These are phyloP conservation scores for Thereva nobilitata DNA, from an alignment of 2,888 invertebrate genomes.

Conservation along the genomic window DNA sequence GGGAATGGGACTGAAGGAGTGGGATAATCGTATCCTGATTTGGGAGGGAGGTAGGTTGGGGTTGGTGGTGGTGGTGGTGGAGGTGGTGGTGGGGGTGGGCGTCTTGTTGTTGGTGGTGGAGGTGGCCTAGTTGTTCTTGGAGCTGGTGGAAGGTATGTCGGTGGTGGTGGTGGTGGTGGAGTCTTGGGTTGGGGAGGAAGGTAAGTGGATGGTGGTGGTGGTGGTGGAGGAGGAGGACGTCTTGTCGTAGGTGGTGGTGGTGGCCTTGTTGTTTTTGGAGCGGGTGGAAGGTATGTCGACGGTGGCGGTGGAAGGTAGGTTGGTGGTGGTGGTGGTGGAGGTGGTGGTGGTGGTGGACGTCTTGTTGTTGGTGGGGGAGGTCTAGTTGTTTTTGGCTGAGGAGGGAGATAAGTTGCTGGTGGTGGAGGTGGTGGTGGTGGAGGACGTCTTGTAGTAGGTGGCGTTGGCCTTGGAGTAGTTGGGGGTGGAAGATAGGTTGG, in stretches of 20 bases:
- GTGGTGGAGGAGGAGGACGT: constrained; percentile 31
- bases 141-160: constrained; percentile 40
- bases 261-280: constrained; percentile 24
- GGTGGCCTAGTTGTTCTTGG: constrained; percentile 37
- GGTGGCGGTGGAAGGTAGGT: constrained; percentile 16
- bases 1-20: constrained; percentile 30
- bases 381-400: constrained; percentile 42
- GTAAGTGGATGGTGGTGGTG: constrained; percentile 30
- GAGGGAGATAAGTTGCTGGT: constrained; percentile 36
- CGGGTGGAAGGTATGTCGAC: constrained; percentile 38
- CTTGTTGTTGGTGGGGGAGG: neutral
- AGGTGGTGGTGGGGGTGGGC: constrained; percentile 37
- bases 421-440: constrained; percentile 35
- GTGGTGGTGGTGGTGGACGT: constrained; percentile 6
- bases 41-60: constrained; percentile 16
- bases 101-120: constrained; percentile 38
- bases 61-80: constrained; percentile 27
- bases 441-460: constrained; percentile 21
- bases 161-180: constrained; percentile 42
- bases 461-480: constrained; percentile 19
- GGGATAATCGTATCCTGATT: constrained; percentile 33
- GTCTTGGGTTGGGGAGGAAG: constrained; percentile 41
- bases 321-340: constrained; percentile 9
- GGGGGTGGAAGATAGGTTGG: constrained; percentile 24
- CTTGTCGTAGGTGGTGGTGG: constrained; percentile 25